phyloP scores from a whole-genome alignment of 2,888 invertebrate genomes.

The Lithophane leautieri region DNA sequence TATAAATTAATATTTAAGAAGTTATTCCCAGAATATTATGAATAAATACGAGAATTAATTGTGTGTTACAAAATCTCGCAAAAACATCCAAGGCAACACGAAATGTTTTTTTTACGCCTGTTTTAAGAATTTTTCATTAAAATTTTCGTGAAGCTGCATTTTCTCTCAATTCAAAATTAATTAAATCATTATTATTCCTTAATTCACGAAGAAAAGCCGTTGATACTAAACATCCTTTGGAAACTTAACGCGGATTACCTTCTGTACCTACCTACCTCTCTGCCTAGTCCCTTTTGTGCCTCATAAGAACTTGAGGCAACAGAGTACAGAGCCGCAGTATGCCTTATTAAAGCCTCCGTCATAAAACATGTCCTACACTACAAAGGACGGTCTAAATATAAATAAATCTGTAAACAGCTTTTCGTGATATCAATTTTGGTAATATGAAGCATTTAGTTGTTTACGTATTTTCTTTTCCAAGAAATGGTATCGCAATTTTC shows the following conservation, averaged over 20 bases:
- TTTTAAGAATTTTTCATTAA: too few species aligned
- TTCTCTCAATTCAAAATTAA: background rate
- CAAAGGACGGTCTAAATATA: slow-evolving; percentile 42
- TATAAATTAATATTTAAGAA: too few species aligned
- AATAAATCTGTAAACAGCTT: slow-evolving; percentile 18
- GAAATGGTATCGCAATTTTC: background rate
- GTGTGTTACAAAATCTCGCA: too few species aligned
- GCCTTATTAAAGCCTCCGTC: slow-evolving; percentile 21
- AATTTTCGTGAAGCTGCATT: background rate
- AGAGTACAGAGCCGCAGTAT: slow-evolving; percentile 13
- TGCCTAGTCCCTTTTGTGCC: slow-evolving; percentile 34
- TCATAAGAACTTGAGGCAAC: slow-evolving; percentile 51
- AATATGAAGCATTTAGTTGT: background rate
- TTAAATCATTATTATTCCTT: slow-evolving; percentile 10
- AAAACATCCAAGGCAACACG: too few species aligned
- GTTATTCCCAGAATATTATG: too few species aligned
- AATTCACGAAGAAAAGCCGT: background rate
- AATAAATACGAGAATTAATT: too few species aligned
- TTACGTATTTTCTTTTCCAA: background rate
- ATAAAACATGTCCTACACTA: slow-evolving; percentile 26
- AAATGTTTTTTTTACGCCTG: too few species aligned
- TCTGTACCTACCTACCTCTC: background rate
- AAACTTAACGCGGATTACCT: slow-evolving; percentile 39
- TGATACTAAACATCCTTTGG: slow-evolving; percentile 21
- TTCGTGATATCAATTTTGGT: slow-evolving; percentile 9